A percentile compares a stretch with the other conserved stretches of the same genome.
phyloP scores from a whole-genome alignment of 1,140 invertebrate species.

The Vanessa tameamea region DNA sequence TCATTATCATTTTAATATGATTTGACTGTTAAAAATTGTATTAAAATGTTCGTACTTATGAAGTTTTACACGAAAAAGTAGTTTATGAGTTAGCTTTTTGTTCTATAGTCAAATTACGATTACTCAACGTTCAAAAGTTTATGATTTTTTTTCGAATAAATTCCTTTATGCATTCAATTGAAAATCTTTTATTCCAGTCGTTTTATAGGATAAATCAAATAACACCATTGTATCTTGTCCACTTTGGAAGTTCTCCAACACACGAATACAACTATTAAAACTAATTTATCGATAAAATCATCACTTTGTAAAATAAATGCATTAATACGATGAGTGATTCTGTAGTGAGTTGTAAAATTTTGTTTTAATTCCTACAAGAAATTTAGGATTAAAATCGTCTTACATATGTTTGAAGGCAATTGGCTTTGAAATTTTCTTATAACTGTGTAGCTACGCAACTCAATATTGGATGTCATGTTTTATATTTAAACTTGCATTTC shows the following conservation, averaged over 20 bases:
- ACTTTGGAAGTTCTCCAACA: slow-evolving; percentile 1
- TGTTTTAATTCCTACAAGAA: not conserved
- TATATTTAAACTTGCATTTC: slow-evolving; percentile 53
- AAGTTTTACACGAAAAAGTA: too few species aligned
- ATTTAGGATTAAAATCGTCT: not conserved
- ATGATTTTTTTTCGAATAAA: not conserved
- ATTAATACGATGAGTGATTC: not conserved
- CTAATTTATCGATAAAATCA: slow-evolving; percentile 7
- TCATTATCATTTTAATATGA: too few species aligned
- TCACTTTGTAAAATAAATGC: slow-evolving; percentile 2
- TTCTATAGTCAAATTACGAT: too few species aligned
- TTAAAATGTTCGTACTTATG: too few species aligned
- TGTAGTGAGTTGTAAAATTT: not conserved
- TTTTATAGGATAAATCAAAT: not conserved
- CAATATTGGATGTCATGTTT: slow-evolving; percentile 38
- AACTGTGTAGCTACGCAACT: slow-evolving; percentile 24
- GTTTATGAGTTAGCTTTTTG: too few species aligned
- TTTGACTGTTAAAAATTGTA: too few species aligned
- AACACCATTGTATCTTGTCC: not conserved
- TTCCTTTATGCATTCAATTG: not conserved
- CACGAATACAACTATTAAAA: slow-evolving; percentile 1
- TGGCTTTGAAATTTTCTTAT: slow-evolving; percentile 17
- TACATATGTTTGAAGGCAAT: slow-evolving; percentile 10
- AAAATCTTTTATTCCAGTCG: not conserved
- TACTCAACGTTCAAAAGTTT: too few species aligned